Conservation (phyloP, 2,888 invertebrate genomes). For the Capitulum mitella region DNA sequence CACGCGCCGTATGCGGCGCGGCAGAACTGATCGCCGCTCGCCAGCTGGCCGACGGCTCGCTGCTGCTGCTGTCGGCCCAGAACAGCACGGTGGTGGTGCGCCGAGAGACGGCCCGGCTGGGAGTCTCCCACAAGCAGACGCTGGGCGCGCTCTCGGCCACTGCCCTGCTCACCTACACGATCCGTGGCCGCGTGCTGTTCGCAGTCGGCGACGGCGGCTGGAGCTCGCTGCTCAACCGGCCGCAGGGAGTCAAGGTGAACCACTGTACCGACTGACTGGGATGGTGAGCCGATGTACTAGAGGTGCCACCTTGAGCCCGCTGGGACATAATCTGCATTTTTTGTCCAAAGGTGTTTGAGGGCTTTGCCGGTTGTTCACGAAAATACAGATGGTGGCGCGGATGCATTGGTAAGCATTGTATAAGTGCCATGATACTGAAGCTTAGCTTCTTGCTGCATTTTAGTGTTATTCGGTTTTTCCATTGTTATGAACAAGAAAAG, state of each 20-base stretch:
- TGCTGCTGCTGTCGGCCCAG: not conserved
- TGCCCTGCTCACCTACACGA: not conserved
- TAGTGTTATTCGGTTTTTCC: no score
- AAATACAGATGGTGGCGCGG: no score
- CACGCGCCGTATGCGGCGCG: not conserved
- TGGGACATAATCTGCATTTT: no score
- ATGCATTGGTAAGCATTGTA: no score
- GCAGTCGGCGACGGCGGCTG: slow-evolving; percentile 11
- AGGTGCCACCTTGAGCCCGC: no score
- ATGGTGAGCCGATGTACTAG: no score
- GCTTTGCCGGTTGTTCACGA: no score
- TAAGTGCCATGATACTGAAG: no score
- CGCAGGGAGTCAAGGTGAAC: slow-evolving; percentile 19
- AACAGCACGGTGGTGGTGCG: not conserved
- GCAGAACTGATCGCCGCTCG: not conserved
- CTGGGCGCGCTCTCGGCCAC: not conserved
- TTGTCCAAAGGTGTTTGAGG: no score
- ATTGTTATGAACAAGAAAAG: no score
- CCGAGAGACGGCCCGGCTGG: not conserved
- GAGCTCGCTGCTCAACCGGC: slow-evolving; percentile 20
- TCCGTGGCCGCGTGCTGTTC: not conserved
- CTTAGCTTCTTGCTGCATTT: no score
- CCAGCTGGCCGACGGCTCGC: not conserved
- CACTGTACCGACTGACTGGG: no score
- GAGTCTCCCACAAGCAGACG: not conserved